Base-by-base conservation (phyloP, 2,113 vertebrate species). In the Trinectes maculatus region DNA sequence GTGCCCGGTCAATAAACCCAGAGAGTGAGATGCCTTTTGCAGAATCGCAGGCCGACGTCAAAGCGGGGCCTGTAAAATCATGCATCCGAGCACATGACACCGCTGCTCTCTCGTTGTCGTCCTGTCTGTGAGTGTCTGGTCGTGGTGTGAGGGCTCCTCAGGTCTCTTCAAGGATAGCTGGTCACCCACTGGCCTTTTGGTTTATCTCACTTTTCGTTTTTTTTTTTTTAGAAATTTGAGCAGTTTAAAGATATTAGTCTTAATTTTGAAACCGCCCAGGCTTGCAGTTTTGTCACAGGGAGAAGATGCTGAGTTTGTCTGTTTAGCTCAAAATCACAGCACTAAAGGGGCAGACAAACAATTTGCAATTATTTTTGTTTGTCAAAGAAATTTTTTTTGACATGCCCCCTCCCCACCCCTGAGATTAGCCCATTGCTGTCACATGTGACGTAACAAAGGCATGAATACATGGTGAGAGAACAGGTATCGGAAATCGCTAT, bases 401-500 rank as follows among this genome's bases (percentile, higher is more conserved):
- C 28, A 34, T 15, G 3, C 16, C 3, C n/a, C 2, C 37, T 3
- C 16, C 3, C n/a, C 2, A 31, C 21, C 2, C 11, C 36, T 28
- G 13, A 65, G 34, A 25, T 22, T 11, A 4, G 5, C 18, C 47
- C 21, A 2, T 19, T 3, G 5, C 46, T 47, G 3, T 29, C 31
- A 25, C 21, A 61, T 47, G 36, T 64, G 40, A 48, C 46, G 52
- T 61, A 22, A 51, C 21, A 24, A 55, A 11, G 52, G 31, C 49
- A 75, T 26, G 62, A 67, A 61, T 52, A 26, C 55, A 40, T 68
- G 48, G 66, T 21, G 29, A 26, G 19, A 68, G 47, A 29, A 26
- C 8, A 51, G 57, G n/a, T n/a, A n/a, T n/a, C n/a, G n/a, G 40
- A 75, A 71, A 83, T 87, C 77, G 75, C 74, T 75, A 83, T 83